phyloP scores from a whole-genome alignment of 2,888 invertebrate species.

The Drosophila algonquin region DNA sequence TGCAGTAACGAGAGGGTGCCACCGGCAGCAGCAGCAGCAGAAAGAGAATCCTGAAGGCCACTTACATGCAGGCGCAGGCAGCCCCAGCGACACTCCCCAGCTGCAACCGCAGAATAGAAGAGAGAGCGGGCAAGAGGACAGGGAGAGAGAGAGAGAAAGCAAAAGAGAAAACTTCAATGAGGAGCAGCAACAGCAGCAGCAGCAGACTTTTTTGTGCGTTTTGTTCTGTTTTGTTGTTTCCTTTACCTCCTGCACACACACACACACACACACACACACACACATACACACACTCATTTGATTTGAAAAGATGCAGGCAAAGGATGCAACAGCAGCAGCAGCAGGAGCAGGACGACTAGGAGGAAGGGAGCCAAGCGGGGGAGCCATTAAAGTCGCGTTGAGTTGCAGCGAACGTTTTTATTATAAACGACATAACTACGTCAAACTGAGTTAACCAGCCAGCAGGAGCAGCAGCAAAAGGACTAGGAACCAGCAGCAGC shows the following conservation, averaged over 20 bases:
- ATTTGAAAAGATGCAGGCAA: conserved; percentile 75
- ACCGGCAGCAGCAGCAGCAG: conserved; percentile 30
- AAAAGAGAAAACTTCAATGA: conserved; percentile 49
- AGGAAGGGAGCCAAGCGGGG: conserved; percentile 42
- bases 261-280: conserved; percentile 9
- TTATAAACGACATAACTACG: conserved; percentile 79
- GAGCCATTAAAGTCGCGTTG: conserved; percentile 77
- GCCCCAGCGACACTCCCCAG: conserved; percentile 64
- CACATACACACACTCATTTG: conserved; percentile 63
- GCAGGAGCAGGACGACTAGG: conserved; percentile 1
- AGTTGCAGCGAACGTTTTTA: conserved; percentile 68
- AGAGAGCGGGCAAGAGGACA: conserved; percentile 18
- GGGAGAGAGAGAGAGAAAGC: conserved; percentile 26
- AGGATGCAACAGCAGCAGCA: conserved; percentile 22
- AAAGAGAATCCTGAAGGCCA: conserved; percentile 61
- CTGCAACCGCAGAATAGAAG: conserved; percentile 50
- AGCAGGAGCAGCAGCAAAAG: conserved; percentile 35
- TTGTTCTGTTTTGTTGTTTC: conserved; percentile 36
- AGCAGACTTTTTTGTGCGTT: conserved; percentile 50
- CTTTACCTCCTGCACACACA: conserved; percentile 33
- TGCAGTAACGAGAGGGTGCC: conserved; percentile 1
- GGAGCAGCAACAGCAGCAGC: conserved; percentile 40
- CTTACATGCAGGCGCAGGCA: conserved; percentile 80
- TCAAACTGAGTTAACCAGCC: conserved; percentile 74
- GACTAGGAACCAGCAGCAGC: conserved; percentile 36